Percentiles rank a stretch among this genome's conserved stretches.
These are phyloP conservation scores for Polyommatus iphigenia DNA, from an alignment of 2,888 invertebrate species.

Conservation along the genomic window DNA sequence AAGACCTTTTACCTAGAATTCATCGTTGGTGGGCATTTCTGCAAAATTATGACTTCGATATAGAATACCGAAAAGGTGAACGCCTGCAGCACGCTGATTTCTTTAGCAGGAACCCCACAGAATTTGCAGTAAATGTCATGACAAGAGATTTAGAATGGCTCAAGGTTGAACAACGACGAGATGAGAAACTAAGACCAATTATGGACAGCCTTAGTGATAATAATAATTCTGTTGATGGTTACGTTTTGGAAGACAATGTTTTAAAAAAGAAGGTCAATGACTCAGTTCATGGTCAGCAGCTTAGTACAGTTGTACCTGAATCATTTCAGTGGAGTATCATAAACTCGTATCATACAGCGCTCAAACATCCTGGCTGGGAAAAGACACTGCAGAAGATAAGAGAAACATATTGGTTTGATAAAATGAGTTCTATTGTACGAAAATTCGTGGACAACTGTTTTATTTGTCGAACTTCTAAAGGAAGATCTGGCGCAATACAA, in stretches of 20 bases:
- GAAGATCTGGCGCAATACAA: conserved; percentile 44
- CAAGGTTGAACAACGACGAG: conserved; percentile 39
- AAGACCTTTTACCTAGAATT: conserved; percentile 45
- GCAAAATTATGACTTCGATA: conserved; percentile 44
- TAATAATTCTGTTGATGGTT: conserved; percentile 18
- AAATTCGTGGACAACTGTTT: conserved; percentile 27
- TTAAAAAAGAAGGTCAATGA: conserved; percentile 32
- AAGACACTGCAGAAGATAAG: conserved; percentile 41
- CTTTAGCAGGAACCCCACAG: conserved; percentile 38
- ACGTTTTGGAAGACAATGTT: conserved; percentile 34
- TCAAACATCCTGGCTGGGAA: conserved; percentile 44
- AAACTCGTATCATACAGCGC: conserved; percentile 39
- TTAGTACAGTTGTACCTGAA: conserved; percentile 38
- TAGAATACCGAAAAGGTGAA: conserved; percentile 42
- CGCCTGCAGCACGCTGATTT: conserved; percentile 40
- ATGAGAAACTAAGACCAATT: conserved; percentile 36
- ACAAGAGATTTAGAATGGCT: conserved; percentile 38
- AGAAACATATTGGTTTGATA: conserved; percentile 39
- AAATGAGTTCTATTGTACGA: conserved; percentile 35
- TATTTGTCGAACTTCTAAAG: conserved; percentile 45
- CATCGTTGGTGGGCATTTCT: conserved; percentile 49
- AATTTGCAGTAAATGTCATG: conserved; percentile 35
- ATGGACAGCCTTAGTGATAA: conserved; percentile 34
- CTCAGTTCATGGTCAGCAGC: conserved; percentile 33
- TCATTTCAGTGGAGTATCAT: conserved; percentile 45